These are phyloP conservation scores for Tetanocera ferruginea DNA, from an alignment of 2,888 invertebrate genomes.

Conservation along the genomic window DNA sequence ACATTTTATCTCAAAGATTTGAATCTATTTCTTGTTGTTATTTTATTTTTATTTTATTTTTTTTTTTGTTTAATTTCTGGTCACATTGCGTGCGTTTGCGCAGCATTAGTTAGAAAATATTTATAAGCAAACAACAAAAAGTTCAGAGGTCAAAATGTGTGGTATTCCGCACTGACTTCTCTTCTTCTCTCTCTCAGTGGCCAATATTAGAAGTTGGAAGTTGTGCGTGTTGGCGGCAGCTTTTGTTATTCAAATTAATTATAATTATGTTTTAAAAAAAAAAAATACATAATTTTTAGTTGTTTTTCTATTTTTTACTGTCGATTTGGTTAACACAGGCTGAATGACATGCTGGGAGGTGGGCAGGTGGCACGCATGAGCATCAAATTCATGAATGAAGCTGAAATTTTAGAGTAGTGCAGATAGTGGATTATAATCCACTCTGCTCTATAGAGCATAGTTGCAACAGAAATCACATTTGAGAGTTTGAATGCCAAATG, in stretches of 20 bases:
- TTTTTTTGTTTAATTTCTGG: neutral
- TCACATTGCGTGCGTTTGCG: constrained; percentile 20
- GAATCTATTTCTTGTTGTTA: neutral
- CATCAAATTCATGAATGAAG: too few relatives aligned
- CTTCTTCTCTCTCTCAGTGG: neutral
- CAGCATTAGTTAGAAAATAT: neutral
- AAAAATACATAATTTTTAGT: too few relatives aligned
- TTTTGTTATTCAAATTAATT: constrained; percentile 20
- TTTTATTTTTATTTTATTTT: neutral
- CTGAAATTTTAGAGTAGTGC: too few relatives aligned
- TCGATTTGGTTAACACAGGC: too few relatives aligned
- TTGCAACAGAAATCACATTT: too few relatives aligned
- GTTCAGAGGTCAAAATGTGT: constrained; percentile 13
- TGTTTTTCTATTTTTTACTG: too few relatives aligned
- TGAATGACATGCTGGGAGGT: too few relatives aligned
- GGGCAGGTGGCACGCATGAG: too few relatives aligned
- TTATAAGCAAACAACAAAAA: neutral
- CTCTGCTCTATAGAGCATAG: too few relatives aligned
- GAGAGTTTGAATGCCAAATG: too few relatives aligned
- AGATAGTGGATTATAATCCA: too few relatives aligned
- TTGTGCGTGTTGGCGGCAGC: constrained; percentile 2
- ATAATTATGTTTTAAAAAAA: neutral
- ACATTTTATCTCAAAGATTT: neutral
- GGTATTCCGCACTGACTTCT: neutral
- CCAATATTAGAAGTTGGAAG: neutral